Base-by-base conservation (phyloP, 2,113 vertebrate species). In the Barbus barbus region DNA sequence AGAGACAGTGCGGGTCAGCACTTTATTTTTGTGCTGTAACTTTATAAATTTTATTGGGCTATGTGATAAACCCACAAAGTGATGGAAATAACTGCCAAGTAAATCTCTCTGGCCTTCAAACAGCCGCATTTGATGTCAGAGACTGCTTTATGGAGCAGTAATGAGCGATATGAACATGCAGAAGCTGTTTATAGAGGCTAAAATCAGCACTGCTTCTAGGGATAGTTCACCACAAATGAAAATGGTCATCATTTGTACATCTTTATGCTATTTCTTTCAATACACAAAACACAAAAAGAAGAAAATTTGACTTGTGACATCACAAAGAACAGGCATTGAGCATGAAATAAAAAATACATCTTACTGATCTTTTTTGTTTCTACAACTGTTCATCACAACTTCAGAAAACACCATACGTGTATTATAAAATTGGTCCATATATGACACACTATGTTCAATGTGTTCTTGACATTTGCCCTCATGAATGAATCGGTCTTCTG, bases 21-120 rank as follows among this genome's bases (percentile, higher is more conserved):
- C 63, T 83, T 78, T 53, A 24, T 53, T 63, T 83, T 67, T 75
- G 53, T 58, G 74, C 69, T 82, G 38, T 36, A 73, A 75, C 79
- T 87, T 81, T 46, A 56, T 88, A 72, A 82, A 84, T 76, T 48
- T 76, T 46, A 76, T 28, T 78, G 63, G 58, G 75, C 58, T 78
- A 33, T 20, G n/a, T 51, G 63, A 31, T 36, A 61, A 48, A 75
- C 26, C 67, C 51, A 12, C 76, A 61, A 51, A 84, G 36, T 75
- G 79, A 63, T 28, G n/a, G 13, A 63, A 80, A 63, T 58, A 20
- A 22, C 72, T 86, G 84, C 80, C 80, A 65, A 76, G 73, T 81
- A 81, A 69, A 65, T 86, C 65, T 77, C 78, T 85, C 56, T 79
- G 65, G 69, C 48, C 77, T 58, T 84, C 67, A 69, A 20, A 78